A percentile compares a stretch with the other conserved stretches of the same genome.
Evolutionary conservation across 2,888 invertebrate species (phyloP).

Genomic region (Troides aeacus): DNA sequence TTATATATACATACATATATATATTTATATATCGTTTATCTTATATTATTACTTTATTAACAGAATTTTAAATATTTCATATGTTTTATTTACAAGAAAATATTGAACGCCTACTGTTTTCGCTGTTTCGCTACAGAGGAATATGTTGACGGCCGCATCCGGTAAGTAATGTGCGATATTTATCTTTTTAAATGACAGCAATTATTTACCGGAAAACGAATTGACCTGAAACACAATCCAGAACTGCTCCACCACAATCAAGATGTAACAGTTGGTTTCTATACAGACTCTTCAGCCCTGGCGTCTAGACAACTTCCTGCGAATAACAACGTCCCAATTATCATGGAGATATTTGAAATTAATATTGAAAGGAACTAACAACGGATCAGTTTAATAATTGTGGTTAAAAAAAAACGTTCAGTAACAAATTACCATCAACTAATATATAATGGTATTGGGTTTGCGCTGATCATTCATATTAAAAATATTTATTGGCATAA

Average conservation of each 20-base stretch:
- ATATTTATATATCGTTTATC: no score
- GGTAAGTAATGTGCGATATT: not conserved
- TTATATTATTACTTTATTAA: no score
- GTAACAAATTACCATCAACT: no score
- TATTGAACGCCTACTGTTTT: not conserved
- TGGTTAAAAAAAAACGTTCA: no score
- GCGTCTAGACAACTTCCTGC: conserved; percentile 18
- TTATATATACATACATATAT: no score
- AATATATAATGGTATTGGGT: no score
- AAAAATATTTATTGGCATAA: not conserved
- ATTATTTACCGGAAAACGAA: conserved; percentile 1
- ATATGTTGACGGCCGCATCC: not conserved
- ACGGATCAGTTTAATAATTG: no score
- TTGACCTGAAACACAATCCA: not conserved
- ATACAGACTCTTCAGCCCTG: not conserved
- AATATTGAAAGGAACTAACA: not conserved
- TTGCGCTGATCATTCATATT: no score
- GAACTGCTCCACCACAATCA: not conserved
- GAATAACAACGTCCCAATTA: not conserved
- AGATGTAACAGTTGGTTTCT: not conserved
- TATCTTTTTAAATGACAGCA: not conserved
- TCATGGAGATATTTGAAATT: not conserved
- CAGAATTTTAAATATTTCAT: no score
- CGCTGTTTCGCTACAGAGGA: no score
- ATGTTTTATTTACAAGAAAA: not conserved